A percentile compares a stretch with the other conserved stretches of the same genome.
These are phyloP conservation scores for Bombus confusus DNA, from an alignment of 1,140 invertebrate species.

Conservation along the genomic window DNA sequence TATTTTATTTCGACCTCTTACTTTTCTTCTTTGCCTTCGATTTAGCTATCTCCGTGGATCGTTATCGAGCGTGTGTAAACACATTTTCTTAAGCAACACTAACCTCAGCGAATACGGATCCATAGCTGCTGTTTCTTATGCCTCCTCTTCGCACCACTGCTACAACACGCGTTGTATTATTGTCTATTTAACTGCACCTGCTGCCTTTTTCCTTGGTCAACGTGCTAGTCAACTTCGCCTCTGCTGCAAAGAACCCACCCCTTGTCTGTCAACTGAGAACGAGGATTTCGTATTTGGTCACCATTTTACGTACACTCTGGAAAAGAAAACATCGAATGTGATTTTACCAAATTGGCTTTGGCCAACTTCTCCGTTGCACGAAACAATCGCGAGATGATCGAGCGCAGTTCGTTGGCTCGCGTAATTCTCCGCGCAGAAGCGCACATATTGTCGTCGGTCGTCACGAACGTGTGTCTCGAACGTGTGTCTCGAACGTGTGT, in stretches of 20 bases:
- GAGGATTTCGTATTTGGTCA: conserved; percentile 27
- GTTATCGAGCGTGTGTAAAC: neutral
- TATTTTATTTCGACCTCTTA: too few species aligned
- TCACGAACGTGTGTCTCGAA: neutral
- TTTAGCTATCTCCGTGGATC: neutral
- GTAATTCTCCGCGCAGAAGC: neutral
- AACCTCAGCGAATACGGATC: conserved; percentile 74
- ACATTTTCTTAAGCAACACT: conserved; percentile 17
- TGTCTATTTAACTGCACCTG: too few species aligned
- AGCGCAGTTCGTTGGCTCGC: conserved; percentile 9
- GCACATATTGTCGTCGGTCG: neutral
- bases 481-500: neutral
- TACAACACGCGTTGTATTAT: too few species aligned
- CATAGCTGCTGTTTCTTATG: conserved; percentile 53
- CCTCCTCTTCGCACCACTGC: neutral
- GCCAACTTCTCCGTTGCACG: neutral
- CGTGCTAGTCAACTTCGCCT: conserved; percentile 17
- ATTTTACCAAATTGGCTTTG: neutral
- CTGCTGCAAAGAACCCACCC: conserved; percentile 4
- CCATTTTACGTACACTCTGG: conserved; percentile 58
- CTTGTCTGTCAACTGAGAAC: conserved; percentile 54
- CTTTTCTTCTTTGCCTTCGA: neutral
- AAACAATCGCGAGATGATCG: neutral
- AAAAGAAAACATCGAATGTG: conserved; percentile 1
- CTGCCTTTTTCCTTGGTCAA: conserved; percentile 4